Evolutionary conservation across 64 coral and sea anemone genomes (phyloP).

Genomic region (Montipora foliosa): DNA sequence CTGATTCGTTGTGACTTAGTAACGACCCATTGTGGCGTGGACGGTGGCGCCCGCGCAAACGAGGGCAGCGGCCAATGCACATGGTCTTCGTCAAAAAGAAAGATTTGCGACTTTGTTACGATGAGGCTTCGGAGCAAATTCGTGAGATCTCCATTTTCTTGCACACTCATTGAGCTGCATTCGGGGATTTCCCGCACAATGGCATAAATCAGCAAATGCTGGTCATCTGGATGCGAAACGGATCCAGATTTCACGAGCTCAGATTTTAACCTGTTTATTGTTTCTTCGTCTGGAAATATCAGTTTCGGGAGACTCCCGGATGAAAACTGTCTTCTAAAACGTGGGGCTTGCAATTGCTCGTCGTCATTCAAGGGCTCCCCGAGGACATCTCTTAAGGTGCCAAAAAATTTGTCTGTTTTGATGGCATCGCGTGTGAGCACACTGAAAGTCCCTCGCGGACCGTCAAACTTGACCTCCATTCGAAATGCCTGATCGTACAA

Average conservation of each 20-base stretch:
- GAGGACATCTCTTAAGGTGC: slow-evolving; percentile 68
- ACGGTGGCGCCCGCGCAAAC: slow-evolving; percentile 84
- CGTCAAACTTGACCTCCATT: slow-evolving; percentile 83
- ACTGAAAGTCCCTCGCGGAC: slow-evolving; percentile 87
- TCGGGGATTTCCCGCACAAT: slow-evolving; percentile 86
- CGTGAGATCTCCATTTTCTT: slow-evolving; percentile 73
- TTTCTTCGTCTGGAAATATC: slow-evolving; percentile 74
- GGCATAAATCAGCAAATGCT: slow-evolving; percentile 86
- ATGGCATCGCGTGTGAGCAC: slow-evolving; percentile 91
- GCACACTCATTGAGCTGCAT: not conserved
- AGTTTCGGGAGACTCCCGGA: slow-evolving; percentile 49
- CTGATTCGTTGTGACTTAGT: slow-evolving; percentile 79
- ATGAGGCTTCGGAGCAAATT: slow-evolving; percentile 85
- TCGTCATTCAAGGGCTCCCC: slow-evolving; percentile 61
- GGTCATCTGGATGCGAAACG: slow-evolving; percentile 21
- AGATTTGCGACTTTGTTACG: slow-evolving; percentile 85
- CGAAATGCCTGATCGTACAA: slow-evolving; percentile 94
- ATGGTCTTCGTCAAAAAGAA: slow-evolving; percentile 97
- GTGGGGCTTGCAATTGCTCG: slow-evolving; percentile 25
- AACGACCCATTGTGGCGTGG: slow-evolving; percentile 98
- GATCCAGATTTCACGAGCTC: slow-evolving; percentile 57
- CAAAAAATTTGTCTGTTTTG: slow-evolving; percentile 85
- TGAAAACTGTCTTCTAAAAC: slow-evolving; percentile 71
- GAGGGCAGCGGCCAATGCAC: slow-evolving; percentile 97
- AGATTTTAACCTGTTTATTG: slow-evolving; percentile 70